Base-by-base conservation (phyloP, 2,113 vertebrate species). In the Poeciliopsis retropinna region DNA sequence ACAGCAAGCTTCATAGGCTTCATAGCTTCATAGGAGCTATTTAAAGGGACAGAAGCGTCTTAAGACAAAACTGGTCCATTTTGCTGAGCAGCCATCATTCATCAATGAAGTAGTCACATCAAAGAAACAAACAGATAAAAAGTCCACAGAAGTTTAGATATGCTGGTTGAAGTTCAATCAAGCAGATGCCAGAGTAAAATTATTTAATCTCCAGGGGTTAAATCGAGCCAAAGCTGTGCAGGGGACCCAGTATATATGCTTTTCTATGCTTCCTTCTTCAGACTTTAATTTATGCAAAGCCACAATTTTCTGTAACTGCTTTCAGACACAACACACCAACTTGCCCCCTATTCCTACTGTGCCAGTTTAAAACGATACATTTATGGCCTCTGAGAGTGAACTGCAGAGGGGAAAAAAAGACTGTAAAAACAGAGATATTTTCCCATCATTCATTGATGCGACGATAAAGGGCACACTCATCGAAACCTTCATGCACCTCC, bases 201-300 rank as follows among this genome's bases (percentile, higher is more conserved):
- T 31, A 70, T 32, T 37, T 34, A 60, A 70, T 37, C 31, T 37
- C 6, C 68, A 60, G 68, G 12, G n/a, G 47, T 12, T 25, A 28
- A 44, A 22, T 31, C 19, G 30, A 31, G 61, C 15, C 19, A 19
- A 19, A 17, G 61, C 14, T 63, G 17, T 57, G 51, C 51, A 25
- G 19, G 19, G 51, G 51, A 57, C 19, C 22, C 8, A 57, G 51
- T 25, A 57, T 17, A 57, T 57, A n/a, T 57, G 25, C 22, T 57
- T 63, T 31, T 31, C 29, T 22, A 7, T 31, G 4, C 15, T 8
- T 19, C 29, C 31, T 63, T 63, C 19, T n/a, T 63, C 61, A 63
- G 61, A 31, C 61, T 32, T 63, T 63, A 63, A 63, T 63, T 15
- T 63, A 63, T 31, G 61, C 30, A 63, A 63, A 63, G 61, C 61